Conservation (phyloP, 1,140 invertebrate genomes). For the Scaptomyza montana region DNA sequence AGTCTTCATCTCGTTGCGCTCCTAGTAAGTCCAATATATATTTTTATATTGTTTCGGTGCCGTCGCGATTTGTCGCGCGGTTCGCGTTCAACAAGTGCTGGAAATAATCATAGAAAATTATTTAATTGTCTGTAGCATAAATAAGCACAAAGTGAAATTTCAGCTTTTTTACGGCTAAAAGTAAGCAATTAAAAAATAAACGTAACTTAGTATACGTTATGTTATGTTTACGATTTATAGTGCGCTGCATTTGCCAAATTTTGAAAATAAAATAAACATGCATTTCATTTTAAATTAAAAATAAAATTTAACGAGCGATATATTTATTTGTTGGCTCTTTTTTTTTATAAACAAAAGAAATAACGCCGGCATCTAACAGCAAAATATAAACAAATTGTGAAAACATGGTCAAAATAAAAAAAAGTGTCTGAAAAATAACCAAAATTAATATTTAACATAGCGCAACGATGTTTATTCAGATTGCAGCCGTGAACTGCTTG, state of each 20-base stretch:
- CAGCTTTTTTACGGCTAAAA: conserved; percentile 16
- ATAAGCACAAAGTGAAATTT: conserved; percentile 60
- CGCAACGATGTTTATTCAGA: conserved; percentile 5
- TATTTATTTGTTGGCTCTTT: conserved; percentile 1
- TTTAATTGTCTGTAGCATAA: conserved; percentile 31
- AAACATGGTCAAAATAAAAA: conserved; percentile 22
- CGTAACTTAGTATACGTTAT: too few species aligned
- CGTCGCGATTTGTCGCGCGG: conserved; percentile 24
- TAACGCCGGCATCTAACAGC: background rate
- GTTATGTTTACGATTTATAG: conserved; percentile 2
- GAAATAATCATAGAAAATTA: conserved; percentile 35
- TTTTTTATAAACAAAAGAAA: conserved; percentile 38
- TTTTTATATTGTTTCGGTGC: conserved; percentile 3
- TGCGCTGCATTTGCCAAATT: conserved; percentile 8
- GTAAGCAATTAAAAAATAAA: conserved; percentile 20
- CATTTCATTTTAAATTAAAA: conserved; percentile 30
- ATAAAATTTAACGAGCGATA: conserved; percentile 40
- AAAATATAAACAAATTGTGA: conserved; percentile 38
- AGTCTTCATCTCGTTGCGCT: conserved; percentile 68
- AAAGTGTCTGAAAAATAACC: conserved; percentile 33
- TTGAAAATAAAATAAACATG: conserved; percentile 19
- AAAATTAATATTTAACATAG: conserved; percentile 42
- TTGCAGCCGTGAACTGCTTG: conserved; percentile 15
- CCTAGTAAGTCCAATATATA: conserved; percentile 61
- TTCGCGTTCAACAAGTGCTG: conserved; percentile 24